Conservation (phyloP, 2,888 invertebrate species). For the Phortica okadai region DNA sequence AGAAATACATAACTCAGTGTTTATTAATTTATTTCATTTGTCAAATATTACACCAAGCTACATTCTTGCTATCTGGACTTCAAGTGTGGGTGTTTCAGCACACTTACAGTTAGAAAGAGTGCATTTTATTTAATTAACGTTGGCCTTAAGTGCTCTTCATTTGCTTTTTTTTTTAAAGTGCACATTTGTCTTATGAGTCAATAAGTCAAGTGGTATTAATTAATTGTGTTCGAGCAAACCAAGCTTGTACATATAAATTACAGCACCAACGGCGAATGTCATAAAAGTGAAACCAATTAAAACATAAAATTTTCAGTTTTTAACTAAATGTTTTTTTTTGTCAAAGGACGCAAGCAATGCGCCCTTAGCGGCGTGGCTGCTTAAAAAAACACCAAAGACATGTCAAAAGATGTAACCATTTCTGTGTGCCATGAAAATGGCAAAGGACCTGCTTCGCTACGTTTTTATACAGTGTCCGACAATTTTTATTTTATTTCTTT, state of each 20-base stretch:
- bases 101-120: neutral
- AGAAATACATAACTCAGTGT: no score
- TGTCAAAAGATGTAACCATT: neutral
- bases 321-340: neutral
- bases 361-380: neutral
- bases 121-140: slow-evolving; percentile 16
- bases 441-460: neutral
- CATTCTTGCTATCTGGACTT: no score
- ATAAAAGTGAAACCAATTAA: slow-evolving; percentile 51
- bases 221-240: slow-evolving; percentile 52
- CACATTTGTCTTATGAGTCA: slow-evolving; percentile 55
- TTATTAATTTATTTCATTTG: no score
- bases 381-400: neutral
- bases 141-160: neutral
- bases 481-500: neutral
- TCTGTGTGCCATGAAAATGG: neutral
- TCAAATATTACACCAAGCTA: no score
- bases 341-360: neutral
- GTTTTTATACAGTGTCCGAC: neutral
- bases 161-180: neutral
- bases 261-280: neutral
- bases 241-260: neutral
- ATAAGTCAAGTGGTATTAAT: slow-evolving; percentile 73
- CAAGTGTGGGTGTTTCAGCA: slow-evolving; percentile 8
- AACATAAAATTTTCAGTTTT: neutral